Conservation (phyloP, 37 sponge, comb jelly and placozoan genomes). For the Spongilla lacustris region DNA sequence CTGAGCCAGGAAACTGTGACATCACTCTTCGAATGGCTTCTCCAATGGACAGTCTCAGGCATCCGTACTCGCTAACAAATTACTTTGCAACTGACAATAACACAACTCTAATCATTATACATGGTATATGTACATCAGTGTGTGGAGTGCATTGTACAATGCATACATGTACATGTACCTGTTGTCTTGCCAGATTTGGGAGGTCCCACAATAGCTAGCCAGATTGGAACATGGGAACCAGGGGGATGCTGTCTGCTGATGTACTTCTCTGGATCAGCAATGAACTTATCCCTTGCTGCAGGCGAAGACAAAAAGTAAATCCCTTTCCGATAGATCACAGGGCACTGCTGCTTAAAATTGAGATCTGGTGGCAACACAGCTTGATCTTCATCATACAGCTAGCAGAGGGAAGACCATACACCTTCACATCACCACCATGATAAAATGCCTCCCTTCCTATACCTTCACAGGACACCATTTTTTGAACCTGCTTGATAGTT, state of each 20-base stretch:
- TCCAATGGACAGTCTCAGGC: constrained; percentile 82
- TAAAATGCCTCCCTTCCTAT: background rate
- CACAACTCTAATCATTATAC: background rate
- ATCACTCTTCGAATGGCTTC: constrained; percentile 81
- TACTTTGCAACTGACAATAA: constrained; percentile 69
- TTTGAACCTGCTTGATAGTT: constrained; percentile 81
- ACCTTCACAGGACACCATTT: constrained; percentile 94
- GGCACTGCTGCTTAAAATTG: constrained; percentile 29
- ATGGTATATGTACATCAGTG: no score
- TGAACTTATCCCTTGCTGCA: constrained; percentile 63
- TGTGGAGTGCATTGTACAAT: background rate
- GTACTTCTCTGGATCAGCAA: constrained; percentile 77
- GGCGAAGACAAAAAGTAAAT: constrained; percentile 73
- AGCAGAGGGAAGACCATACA: background rate
- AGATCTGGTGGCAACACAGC: constrained; percentile 29
- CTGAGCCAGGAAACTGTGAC: constrained; percentile 67
- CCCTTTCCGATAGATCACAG: constrained; percentile 74
- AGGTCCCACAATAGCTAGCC: constrained; percentile 88
- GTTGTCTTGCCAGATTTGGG: constrained; percentile 95
- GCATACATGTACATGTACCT: constrained; percentile 46
- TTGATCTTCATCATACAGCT: constrained; percentile 21
- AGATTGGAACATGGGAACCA: constrained; percentile 67
- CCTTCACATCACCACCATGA: background rate
- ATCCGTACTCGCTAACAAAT: constrained; percentile 79
- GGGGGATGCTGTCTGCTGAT: constrained; percentile 64